A percentile compares a stretch with the other conserved stretches of the same genome.
Conservation (phyloP, 23 tunicate species). For the Aplidium turbinatum region DNA sequence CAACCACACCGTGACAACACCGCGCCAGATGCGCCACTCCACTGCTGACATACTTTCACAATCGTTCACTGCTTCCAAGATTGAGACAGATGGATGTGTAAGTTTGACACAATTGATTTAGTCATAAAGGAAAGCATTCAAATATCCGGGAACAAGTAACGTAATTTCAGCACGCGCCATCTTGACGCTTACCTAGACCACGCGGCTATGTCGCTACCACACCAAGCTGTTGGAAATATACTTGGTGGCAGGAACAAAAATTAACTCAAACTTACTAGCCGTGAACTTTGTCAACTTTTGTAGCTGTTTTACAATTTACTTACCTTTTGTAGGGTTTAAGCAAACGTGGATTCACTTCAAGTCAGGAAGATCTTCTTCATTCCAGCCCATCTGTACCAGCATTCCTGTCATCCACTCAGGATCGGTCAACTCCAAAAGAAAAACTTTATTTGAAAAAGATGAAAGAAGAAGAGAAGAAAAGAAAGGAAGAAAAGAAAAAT, state of each 20-base stretch:
- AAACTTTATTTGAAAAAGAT: constrained; percentile 38
- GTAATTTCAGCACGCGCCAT: too few relatives aligned
- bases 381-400: constrained; percentile 33
- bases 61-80: not conserved
- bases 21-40: constrained; percentile 42
- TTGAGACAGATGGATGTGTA: constrained; percentile 27
- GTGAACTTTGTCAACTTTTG: too few relatives aligned
- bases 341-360: constrained; percentile 30
- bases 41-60: constrained; percentile 50
- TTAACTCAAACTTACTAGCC: too few relatives aligned
- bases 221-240: too few relatives aligned
- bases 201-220: too few relatives aligned
- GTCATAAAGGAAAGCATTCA: too few relatives aligned
- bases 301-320: too few relatives aligned
- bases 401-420: constrained; percentile 9
- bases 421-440: constrained; percentile 59
- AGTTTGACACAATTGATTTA: too few relatives aligned
- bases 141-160: too few relatives aligned
- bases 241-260: too few relatives aligned
- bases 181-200: too few relatives aligned
- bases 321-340: constrained; percentile 2
- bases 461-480: constrained; percentile 78
- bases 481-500: constrained; percentile 62
- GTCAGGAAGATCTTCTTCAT: constrained; percentile 66
- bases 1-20: constrained; percentile 13